These are phyloP conservation scores for Camponotus pennsylvanicus DNA, from an alignment of 1,140 invertebrate species.

Conservation along the genomic window DNA sequence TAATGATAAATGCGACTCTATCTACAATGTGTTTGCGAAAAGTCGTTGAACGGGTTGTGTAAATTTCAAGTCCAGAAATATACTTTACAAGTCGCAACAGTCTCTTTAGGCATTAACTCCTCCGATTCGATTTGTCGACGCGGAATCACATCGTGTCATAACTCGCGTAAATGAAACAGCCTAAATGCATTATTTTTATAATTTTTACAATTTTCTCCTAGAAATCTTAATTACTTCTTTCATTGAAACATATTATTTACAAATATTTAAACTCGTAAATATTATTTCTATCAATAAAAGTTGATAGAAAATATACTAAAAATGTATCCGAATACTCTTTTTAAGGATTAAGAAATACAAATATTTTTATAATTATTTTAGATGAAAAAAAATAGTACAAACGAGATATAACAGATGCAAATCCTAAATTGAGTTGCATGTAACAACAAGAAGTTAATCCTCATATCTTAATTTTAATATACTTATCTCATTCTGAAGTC, in stretches of 20 bases:
- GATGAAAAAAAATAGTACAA: neutral
- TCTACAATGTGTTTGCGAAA: constrained; percentile 32
- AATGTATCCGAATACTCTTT: neutral
- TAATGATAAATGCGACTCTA: constrained; percentile 59
- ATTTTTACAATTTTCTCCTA: neutral
- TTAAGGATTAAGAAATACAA: neutral
- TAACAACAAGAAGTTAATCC: neutral
- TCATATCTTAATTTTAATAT: constrained; percentile 3
- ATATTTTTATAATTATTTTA: neutral
- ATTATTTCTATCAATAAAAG: neutral
- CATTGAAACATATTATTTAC: neutral
- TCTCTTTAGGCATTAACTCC: neutral
- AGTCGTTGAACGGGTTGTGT: constrained; percentile 10
- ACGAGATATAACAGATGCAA: constrained; percentile 16
- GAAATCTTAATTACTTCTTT: neutral
- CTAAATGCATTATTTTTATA: neutral
- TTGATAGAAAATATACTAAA: no score
- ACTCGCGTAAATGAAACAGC: neutral
- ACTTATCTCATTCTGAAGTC: neutral
- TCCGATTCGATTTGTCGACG: neutral
- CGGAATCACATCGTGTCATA: neutral
- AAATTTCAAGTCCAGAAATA: constrained; percentile 53
- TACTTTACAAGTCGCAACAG: constrained; percentile 1
- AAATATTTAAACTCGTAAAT: neutral
- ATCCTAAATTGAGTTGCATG: neutral